These are phyloP conservation scores for Ophion costatus DNA, from an alignment of 2,888 invertebrate species.

Conservation along the genomic window DNA sequence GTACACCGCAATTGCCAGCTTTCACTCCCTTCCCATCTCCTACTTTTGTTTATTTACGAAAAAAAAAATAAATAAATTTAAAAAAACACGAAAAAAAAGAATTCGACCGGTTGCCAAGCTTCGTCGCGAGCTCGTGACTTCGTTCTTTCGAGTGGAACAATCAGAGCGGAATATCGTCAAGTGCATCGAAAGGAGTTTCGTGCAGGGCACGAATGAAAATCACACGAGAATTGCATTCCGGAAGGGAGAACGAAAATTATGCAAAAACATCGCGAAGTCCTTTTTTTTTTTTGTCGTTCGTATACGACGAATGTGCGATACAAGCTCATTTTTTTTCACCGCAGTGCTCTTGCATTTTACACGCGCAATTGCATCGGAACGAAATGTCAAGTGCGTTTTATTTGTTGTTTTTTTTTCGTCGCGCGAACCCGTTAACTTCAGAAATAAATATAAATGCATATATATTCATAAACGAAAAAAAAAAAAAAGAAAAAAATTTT, in stretches of 20 bases:
- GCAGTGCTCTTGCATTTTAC: neutral
- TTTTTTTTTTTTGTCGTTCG: neutral
- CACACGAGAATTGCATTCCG: constrained; percentile 17
- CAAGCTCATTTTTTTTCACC: constrained; percentile 35
- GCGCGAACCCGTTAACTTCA: constrained; percentile 58
- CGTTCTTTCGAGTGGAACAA: constrained; percentile 50
- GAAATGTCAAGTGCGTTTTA: constrained; percentile 41
- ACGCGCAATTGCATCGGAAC: neutral
- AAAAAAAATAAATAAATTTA: constrained; percentile 63
- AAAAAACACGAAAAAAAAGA: constrained; percentile 67
- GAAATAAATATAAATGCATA: constrained; percentile 71
- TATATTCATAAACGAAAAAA: constrained; percentile 63
- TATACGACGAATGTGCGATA: constrained; percentile 48
- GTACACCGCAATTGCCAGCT: constrained; percentile 61
- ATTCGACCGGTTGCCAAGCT: constrained; percentile 56
- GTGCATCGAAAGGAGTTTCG: constrained; percentile 34
- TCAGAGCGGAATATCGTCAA: constrained; percentile 12
- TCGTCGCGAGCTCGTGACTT: constrained; percentile 57
- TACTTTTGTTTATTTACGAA: constrained; percentile 49
- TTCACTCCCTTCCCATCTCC: constrained; percentile 33
- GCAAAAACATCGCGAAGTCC: constrained; percentile 9
- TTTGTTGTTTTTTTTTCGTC: constrained; percentile 16
- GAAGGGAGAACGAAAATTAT: constrained; percentile 15
- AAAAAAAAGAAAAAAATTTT: constrained; percentile 44
- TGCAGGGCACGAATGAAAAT: constrained; percentile 29